phyloP scores from a whole-genome alignment of 2,797 vertebrate species.

The Phrynocephalus guinanensis region DNA sequence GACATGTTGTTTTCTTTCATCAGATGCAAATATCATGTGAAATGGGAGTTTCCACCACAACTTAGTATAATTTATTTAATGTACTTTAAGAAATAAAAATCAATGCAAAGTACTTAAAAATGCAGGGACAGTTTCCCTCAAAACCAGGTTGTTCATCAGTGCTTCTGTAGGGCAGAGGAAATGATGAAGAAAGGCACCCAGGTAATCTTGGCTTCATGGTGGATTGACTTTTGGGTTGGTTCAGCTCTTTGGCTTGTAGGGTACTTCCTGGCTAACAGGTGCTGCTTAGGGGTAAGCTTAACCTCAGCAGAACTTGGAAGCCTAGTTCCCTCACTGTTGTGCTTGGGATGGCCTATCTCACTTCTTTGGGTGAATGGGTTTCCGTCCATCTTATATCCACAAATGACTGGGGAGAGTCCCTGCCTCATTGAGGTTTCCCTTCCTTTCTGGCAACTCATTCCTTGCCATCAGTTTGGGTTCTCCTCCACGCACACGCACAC shows the following conservation, averaged over 20 bases:
- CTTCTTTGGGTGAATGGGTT: background rate
- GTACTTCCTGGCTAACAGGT: background rate
- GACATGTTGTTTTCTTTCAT: background rate
- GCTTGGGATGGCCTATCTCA: background rate
- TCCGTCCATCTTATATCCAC: background rate
- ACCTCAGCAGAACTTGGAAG: background rate
- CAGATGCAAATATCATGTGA: constrained; percentile 6
- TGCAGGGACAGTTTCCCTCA: background rate
- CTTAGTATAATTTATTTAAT: background rate
- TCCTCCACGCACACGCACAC: too few species aligned
- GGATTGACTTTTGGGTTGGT: too few species aligned
- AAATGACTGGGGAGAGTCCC: background rate
- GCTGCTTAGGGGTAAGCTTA: background rate
- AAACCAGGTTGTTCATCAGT: background rate
- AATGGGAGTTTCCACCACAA: background rate
- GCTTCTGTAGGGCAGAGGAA: too few species aligned
- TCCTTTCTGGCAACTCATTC: too few species aligned
- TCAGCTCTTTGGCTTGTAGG: background rate
- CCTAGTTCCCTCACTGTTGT: background rate
- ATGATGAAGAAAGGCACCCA: too few species aligned
- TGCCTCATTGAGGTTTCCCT: too few species aligned
- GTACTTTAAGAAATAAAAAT: background rate
- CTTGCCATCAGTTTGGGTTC: too few species aligned
- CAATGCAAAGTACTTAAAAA: background rate
- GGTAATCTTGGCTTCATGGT: too few species aligned